Evolutionary conservation across 2,797 vertebrate genomes (phyloP).

Genomic region (Tamandua tetradactyla): DNA sequence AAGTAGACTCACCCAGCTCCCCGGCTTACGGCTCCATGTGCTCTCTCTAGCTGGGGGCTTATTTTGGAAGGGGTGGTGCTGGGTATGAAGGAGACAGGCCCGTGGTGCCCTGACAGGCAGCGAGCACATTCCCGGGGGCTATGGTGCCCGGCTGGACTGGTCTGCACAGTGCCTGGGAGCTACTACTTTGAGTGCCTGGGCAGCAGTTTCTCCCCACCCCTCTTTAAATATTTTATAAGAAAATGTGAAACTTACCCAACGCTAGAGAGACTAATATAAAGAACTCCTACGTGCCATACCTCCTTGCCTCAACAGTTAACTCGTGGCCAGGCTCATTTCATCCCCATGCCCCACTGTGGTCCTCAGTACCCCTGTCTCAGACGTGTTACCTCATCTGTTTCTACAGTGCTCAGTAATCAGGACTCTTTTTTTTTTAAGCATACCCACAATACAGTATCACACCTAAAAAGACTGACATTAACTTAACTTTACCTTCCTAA

Average conservation of each 20-base stretch:
- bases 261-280: not conserved
- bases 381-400: not conserved
- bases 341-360: not conserved
- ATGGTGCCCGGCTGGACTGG: not conserved
- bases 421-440: not conserved
- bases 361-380: not conserved
- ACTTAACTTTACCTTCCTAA: not conserved
- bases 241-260: not conserved
- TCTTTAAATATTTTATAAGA: not conserved
- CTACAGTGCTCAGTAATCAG: not conserved
- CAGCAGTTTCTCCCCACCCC: too few species aligned
- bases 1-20: too few species aligned
- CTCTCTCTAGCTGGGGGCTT: not conserved
- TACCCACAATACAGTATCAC: not conserved
- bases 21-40: accelerated
- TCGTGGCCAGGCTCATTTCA: not conserved
- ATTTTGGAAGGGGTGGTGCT: not conserved
- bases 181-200: not conserved
- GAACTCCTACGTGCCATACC: not conserved
- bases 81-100: not conserved
- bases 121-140: not conserved
- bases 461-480: not conserved
- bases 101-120: accelerated
- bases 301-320: not conserved
- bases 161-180: not conserved